Base-by-base conservation (phyloP, 2,888 invertebrate genomes). In the Charanyca ferruginea region DNA sequence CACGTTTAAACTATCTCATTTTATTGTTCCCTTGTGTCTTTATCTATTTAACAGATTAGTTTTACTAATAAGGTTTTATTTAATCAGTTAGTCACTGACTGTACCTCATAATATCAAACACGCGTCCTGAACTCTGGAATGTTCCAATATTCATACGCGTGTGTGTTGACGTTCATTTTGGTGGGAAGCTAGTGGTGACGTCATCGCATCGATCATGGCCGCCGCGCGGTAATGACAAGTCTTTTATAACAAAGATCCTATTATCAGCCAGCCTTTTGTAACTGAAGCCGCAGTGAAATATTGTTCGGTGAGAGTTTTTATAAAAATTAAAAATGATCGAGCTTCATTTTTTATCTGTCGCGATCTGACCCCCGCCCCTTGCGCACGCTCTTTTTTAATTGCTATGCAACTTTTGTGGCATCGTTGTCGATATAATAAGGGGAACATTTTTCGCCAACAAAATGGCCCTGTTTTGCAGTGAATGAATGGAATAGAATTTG, bases 261-360 rank as follows among this genome's bases (percentile, higher is more conserved):
- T 80, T 81, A 81, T 81, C 75, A 76, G 53, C 45, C 65, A 28
- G 58, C 55, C 73, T 75, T 77, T 80, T 80, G 81, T 78, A 73
- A 76, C 62, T 38, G 65, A 69, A 75, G 57, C 69, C 67, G 16
- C 52, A 55, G 9, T 63, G 76, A 76, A 70, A 73, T 59, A 73
- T 70, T 76, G 70, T 76, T 69, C 49, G 63, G 58, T 47, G 57
- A 45, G 54, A 76, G 47, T 52, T 73, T 73, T 76, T 52, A 73
- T 41, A 70, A 75, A 71, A 75, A 75, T 73, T 73, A 59, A 76
- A 75, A 73, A 73, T 76, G 76, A 63, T 64, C 45, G 54, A 58
- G 74, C 59, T 53, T 35, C 55, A 65, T 70, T 65, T 70, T 73
- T 65, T 70, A 57, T 73, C 73, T 42, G 51, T 44, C 51, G 41